Evolutionary conservation across 2,113 vertebrate species (phyloP).

Genomic region (Podocnemis expansa): DNA sequence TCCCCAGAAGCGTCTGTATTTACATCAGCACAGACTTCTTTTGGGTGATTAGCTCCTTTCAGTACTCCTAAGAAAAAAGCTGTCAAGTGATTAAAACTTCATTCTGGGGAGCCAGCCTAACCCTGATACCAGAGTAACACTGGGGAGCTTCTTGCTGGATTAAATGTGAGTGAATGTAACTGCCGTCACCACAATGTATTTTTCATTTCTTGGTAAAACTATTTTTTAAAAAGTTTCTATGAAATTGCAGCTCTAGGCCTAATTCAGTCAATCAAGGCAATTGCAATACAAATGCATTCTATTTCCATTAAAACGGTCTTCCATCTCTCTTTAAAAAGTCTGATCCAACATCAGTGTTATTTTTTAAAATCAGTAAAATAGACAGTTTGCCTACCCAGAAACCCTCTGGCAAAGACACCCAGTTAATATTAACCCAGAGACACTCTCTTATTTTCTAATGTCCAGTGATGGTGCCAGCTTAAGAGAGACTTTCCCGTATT

Average conservation of each 20-base stretch:
- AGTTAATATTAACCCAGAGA: background rate
- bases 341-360: background rate
- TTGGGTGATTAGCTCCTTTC: background rate
- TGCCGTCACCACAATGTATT: background rate
- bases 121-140: background rate
- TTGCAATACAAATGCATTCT: background rate
- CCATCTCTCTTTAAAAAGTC: background rate
- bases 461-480: constrained; percentile 44
- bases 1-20: background rate
- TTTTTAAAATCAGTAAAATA: constrained; percentile 26
- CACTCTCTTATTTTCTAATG: background rate
- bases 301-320: background rate
- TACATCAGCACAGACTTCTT: background rate
- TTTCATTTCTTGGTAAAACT: constrained; percentile 32
- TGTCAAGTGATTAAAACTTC: constrained; percentile 20
- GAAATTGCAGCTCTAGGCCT: background rate
- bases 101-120: constrained; percentile 1
- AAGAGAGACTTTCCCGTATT: constrained; percentile 41
- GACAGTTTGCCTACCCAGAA: constrained; percentile 12
- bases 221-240: background rate
- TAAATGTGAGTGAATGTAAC: background rate
- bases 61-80: background rate
- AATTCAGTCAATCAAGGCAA: constrained; percentile 1
- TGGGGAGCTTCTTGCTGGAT: background rate
- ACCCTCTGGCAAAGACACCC: background rate